Base-by-base conservation (phyloP, 2,113 vertebrate species). In the Perca fluviatilis region DNA sequence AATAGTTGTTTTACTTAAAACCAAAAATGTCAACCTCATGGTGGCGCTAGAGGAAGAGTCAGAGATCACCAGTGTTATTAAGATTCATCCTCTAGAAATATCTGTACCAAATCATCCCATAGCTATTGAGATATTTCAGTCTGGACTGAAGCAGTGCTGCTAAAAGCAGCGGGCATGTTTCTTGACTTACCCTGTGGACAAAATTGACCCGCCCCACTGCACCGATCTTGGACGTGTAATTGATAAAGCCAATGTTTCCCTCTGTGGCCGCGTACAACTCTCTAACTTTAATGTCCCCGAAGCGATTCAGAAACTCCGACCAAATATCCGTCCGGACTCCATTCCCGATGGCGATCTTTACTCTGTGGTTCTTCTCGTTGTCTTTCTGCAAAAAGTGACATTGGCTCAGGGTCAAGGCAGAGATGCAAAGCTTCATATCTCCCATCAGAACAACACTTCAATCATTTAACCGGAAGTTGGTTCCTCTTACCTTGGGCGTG, bases 241-340 rank as follows among this genome's bases (percentile, higher is more conserved):
- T 99, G 51, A 98, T 49, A 51, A 99, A 97, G 27, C 97, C 96
- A 0, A 91, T 6, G 62, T 98, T 99, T 77, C 96, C 96, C 82
- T 99, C 98, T 0, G 98, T 99, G 80, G 98, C 96, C 0, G 96
- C 97, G 0, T 98, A 99, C 40, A 95, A 63, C 72, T 99, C 98
- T 7, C 84, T 68, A 64, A 99, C 83, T 50, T 77, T 63, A 51
- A 99, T 79, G 72, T 96, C 90, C 2, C 97, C 97, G 0, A 98
- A 98, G 27, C 97, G 96, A 10, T 60, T 82, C 46, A 97, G 94
- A 79, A 99, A 98, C 40, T 95, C 86, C 0, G 89, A 64, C 98
- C 98, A 99, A 40, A 98, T 83, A 0, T 97, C 96, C 0, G n/a
- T 50, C 5, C 96, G 86, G 18, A 97, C 76, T 0, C 98, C 98